Base-by-base conservation (phyloP, 2,888 invertebrate species). In the Alcis repandata region DNA sequence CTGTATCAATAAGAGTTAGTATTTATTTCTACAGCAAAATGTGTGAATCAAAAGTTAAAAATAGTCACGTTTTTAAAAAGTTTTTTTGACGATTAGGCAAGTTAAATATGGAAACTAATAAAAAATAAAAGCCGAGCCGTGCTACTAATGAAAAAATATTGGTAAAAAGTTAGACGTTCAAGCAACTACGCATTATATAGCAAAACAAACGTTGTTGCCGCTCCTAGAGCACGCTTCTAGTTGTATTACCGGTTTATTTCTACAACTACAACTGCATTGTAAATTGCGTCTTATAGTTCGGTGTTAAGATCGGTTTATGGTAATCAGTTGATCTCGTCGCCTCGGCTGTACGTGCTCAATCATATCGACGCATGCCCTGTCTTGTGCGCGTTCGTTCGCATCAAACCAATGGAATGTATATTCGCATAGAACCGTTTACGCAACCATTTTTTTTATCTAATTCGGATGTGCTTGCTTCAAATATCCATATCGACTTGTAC, bases 261-360 rank as follows among this genome's bases (percentile, higher is more conserved):
- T 63, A 53, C 57, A 49, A 27, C 10, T 60, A 36, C 36, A n/a
- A 15, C 45, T 27, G 13, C 65, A 59, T 62, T 38, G 68, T 22
- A 69, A 64, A 66, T 53, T 62, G 66, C 62, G 60, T 53, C 66
- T 64, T 73, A 70, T 40, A 38, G 46, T 19, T 52, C 3, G 38
- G 56, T 43, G 15, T 49, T 70, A 69, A 46, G 57, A 53, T 59
- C 49, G 36, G 11, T 43, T 54, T 59, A 36, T 46, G 33, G 19
- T 62, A 59, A 57, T 49, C 7, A 19, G 41, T 49, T 17, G 20
- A 43, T 40, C 56, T 61, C 63, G 53, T 69, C 49, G 61, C 52
- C 59, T 70, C 71, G 70, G 68, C 71, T 68, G 71, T 67, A 75
- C 82, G 80, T 80, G 82, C 73, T 69, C 67, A 71, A 73, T 79